Conservation (phyloP, 2,888 invertebrate genomes). For the Drosophila conformis region DNA sequence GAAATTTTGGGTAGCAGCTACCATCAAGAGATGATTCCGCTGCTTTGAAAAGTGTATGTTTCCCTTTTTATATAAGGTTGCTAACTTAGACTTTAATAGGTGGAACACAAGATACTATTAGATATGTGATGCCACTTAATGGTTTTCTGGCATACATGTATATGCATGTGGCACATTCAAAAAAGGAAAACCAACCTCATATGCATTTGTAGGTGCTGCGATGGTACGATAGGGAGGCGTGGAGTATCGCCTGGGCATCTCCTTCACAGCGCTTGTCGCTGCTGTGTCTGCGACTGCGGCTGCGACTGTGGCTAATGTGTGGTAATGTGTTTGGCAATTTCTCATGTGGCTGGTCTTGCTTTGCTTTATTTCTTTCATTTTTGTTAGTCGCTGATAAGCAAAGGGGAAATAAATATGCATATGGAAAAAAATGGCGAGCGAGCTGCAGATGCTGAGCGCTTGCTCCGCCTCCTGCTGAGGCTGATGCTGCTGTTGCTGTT, state of each 20-base stretch:
- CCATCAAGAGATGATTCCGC: background rate
- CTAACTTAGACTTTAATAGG: background rate
- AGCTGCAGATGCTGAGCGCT: conserved; percentile 1
- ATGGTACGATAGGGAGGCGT: background rate
- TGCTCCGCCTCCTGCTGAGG: conserved; percentile 28
- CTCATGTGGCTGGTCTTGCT: conserved; percentile 57
- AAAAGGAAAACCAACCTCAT: background rate
- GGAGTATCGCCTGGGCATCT: background rate
- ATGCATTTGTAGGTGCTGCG: conserved; percentile 22
- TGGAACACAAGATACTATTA: background rate
- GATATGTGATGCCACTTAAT: background rate
- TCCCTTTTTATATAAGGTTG: background rate
- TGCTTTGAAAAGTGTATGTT: background rate
- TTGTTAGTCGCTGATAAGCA: conserved; percentile 80
- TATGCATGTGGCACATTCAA: conserved; percentile 1
- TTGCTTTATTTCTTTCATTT: conserved; percentile 67
- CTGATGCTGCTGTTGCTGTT: conserved; percentile 5
- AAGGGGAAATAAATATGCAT: conserved; percentile 82
- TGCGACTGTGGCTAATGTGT: conserved; percentile 60
- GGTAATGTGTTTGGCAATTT: conserved; percentile 78
- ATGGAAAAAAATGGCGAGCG: conserved; percentile 47
- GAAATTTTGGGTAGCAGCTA: background rate
- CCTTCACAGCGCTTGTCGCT: background rate
- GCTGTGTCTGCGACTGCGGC: conserved; percentile 9
- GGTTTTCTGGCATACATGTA: background rate